Percentiles rank a stretch among this genome's conserved stretches.
Evolutionary conservation across 2,888 invertebrate species (phyloP).

Genomic region (Desoria tigrina): DNA sequence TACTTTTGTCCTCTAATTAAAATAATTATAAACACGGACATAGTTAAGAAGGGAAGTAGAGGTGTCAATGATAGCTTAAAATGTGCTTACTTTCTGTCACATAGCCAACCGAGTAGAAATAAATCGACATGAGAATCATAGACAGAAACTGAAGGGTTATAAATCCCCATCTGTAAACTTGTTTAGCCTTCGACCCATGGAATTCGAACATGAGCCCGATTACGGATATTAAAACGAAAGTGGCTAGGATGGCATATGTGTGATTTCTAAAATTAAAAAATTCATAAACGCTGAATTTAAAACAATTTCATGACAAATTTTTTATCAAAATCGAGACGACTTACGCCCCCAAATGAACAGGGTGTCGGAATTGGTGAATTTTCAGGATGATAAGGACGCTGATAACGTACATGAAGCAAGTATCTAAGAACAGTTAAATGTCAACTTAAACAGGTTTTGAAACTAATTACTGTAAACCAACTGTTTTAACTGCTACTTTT

Average conservation of each 20-base stretch:
- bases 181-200: constrained; percentile 27
- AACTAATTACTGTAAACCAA: too few species aligned
- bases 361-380: constrained; percentile 60
- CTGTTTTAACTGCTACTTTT: background rate
- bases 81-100: constrained; percentile 31
- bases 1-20: constrained; percentile 27
- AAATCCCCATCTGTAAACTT: constrained; percentile 42
- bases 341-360: constrained; percentile 48
- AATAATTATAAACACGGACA: background rate
- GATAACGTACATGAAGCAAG: constrained; percentile 65
- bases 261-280: constrained; percentile 42
- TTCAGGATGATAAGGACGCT: constrained; percentile 62
- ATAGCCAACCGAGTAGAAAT: constrained; percentile 49
- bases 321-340: constrained; percentile 7
- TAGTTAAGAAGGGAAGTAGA: background rate
- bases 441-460: constrained; percentile 2
- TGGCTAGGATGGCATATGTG: constrained; percentile 45
- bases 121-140: constrained; percentile 33
- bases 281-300: too few species aligned
- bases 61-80: too few species aligned
- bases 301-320: background rate
- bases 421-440: constrained; percentile 57
- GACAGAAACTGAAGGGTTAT: constrained; percentile 38
- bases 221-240: constrained; percentile 44
- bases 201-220: constrained; percentile 48